Conservation (phyloP, 2,888 invertebrate species). For the Eupithecia dodoneata region DNA sequence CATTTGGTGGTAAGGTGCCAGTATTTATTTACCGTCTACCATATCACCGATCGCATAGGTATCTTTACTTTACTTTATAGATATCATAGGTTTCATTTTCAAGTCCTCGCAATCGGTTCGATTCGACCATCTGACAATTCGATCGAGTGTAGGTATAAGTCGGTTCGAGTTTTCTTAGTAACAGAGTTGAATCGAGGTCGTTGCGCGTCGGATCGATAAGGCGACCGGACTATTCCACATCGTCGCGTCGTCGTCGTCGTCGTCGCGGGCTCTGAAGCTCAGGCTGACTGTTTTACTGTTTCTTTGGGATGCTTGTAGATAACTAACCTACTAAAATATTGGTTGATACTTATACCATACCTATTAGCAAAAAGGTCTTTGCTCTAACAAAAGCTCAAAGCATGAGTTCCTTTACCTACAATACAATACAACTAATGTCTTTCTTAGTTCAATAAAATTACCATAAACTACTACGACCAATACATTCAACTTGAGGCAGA, state of each 20-base stretch:
- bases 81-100: neutral
- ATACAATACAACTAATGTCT: too few relatives aligned
- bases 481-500: too few relatives aligned
- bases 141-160: neutral
- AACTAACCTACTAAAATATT: neutral
- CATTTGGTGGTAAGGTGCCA: neutral
- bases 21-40: neutral
- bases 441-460: too few relatives aligned
- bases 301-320: neutral
- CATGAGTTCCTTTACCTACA: too few relatives aligned
- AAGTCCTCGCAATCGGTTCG: neutral
- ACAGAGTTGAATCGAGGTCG: neutral
- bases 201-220: constrained; percentile 19
- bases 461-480: too few relatives aligned
- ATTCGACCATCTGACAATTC: neutral
- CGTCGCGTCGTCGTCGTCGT: neutral
- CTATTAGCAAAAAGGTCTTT: too few relatives aligned
- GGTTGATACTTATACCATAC: too few relatives aligned
- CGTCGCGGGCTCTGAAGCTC: neutral
- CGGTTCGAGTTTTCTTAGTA: constrained; percentile 26
- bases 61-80: neutral
- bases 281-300: neutral
- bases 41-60: neutral
- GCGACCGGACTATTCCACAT: neutral
- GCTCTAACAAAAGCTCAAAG: too few relatives aligned